A percentile compares a stretch with the other conserved stretches of the same genome.
These are phyloP conservation scores for Amphipoea oculea DNA, from an alignment of 2,888 invertebrate genomes.

Conservation along the genomic window DNA sequence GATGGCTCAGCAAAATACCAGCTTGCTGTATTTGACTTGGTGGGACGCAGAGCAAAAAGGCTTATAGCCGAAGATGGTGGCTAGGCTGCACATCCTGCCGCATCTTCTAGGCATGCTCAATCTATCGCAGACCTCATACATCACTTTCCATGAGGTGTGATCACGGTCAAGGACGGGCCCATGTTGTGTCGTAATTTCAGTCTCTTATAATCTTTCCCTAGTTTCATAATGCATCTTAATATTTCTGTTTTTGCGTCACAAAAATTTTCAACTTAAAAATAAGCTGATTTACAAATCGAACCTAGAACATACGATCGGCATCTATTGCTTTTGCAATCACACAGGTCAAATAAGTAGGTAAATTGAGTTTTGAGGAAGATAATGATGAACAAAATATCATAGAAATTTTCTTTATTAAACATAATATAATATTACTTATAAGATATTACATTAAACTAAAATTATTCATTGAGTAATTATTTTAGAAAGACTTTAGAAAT, in stretches of 20 bases:
- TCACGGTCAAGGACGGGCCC: not conserved
- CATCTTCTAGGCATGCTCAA: not conserved
- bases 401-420: conserved; percentile 71
- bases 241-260: not conserved
- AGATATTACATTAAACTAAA: conserved; percentile 73
- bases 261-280: not conserved
- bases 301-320: not conserved
- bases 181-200: not conserved
- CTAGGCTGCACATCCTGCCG: not conserved
- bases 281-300: not conserved
- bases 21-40: not conserved
- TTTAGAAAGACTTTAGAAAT: conserved; percentile 72
- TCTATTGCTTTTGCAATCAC: not conserved
- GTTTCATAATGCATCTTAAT: not conserved
- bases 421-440: conserved; percentile 72
- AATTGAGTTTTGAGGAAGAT: not conserved
- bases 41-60: not conserved
- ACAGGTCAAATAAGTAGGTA: not conserved
- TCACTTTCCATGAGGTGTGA: not conserved
- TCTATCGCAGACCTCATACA: not conserved
- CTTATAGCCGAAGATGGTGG: not conserved
- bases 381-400: conserved; percentile 54
- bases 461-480: conserved; percentile 72
- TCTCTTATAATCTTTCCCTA: not conserved
- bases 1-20: not conserved